Evolutionary conservation across 2,888 invertebrate genomes (phyloP).

Genomic region (Rugalucina vietnamica): DNA sequence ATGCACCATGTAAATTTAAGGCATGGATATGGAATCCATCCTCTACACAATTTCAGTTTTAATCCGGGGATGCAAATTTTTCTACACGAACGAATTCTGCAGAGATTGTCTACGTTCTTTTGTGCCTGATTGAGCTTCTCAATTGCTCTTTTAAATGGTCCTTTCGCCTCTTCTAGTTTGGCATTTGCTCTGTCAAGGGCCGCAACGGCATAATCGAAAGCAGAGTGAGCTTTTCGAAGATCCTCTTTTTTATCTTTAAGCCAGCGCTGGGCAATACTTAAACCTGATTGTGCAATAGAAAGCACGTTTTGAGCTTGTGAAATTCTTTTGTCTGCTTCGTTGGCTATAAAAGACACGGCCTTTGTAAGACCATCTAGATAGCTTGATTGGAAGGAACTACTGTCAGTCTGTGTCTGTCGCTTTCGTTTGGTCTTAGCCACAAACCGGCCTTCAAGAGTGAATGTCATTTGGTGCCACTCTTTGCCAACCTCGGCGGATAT

Average conservation of each 20-base stretch:
- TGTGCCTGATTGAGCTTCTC: conserved; percentile 46
- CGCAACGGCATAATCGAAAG: conserved; percentile 53
- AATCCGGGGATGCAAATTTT: conserved; percentile 57
- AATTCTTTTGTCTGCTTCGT: conserved; percentile 47
- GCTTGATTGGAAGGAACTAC: conserved; percentile 49
- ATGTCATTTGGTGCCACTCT: conserved; percentile 41
- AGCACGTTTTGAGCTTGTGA: conserved; percentile 41
- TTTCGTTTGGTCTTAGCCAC: conserved; percentile 32
- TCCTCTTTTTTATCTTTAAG: conserved; percentile 46
- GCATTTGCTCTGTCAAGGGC: conserved; percentile 47
- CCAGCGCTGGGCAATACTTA: conserved; percentile 50
- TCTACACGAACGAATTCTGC: conserved; percentile 49
- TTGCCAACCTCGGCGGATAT: conserved; percentile 35
- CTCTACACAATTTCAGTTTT: conserved; percentile 41
- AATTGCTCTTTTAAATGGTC: conserved; percentile 52
- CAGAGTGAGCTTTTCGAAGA: conserved; percentile 32
- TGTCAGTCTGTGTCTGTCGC: conserved; percentile 29
- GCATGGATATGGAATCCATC: conserved; percentile 53
- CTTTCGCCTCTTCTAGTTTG: conserved; percentile 56
- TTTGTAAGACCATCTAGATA: conserved; percentile 49
- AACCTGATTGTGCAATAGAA: conserved; percentile 32
- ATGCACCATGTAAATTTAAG: conserved; percentile 47
- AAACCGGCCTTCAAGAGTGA: conserved; percentile 47
- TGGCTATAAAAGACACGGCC: conserved; percentile 21
- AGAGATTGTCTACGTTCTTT: conserved; percentile 57